Conservation (phyloP, 1,140 invertebrate species). For the Diorhabda carinulata region DNA sequence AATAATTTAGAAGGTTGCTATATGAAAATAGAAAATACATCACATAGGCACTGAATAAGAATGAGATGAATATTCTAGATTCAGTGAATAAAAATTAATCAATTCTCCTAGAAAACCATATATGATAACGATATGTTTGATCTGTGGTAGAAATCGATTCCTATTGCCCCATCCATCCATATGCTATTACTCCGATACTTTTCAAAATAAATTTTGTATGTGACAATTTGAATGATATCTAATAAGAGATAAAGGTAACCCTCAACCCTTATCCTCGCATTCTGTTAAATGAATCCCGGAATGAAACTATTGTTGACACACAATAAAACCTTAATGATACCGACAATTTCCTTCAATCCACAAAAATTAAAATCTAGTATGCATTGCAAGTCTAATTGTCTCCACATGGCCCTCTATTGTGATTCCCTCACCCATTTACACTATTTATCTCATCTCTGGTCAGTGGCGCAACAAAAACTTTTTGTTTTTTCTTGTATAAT, state of each 20-base stretch:
- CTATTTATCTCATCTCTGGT: not conserved
- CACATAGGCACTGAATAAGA: too few relatives aligned
- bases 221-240: not conserved
- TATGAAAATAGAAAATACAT: too few relatives aligned
- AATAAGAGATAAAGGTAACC: slow-evolving; percentile 1
- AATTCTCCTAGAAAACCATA: too few relatives aligned
- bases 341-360: slow-evolving; percentile 2
- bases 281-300: not conserved
- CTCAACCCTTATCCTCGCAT: not conserved
- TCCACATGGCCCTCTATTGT: not conserved
- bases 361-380: not conserved
- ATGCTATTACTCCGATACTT: too few relatives aligned
- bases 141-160: too few relatives aligned
- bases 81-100: too few relatives aligned
- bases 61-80: too few relatives aligned
- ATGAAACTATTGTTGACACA: not conserved
- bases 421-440: not conserved
- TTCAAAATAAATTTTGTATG: too few relatives aligned
- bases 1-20: too few relatives aligned
- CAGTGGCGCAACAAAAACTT: not conserved
- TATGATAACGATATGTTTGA: too few relatives aligned
- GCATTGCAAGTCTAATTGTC: not conserved
- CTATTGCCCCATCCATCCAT: too few relatives aligned
- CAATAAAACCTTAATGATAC: slow-evolving; percentile 1
- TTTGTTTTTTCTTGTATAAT: not conserved